Conservation (phyloP, 2,113 vertebrate genomes). For the Pelobates fuscus region DNA sequence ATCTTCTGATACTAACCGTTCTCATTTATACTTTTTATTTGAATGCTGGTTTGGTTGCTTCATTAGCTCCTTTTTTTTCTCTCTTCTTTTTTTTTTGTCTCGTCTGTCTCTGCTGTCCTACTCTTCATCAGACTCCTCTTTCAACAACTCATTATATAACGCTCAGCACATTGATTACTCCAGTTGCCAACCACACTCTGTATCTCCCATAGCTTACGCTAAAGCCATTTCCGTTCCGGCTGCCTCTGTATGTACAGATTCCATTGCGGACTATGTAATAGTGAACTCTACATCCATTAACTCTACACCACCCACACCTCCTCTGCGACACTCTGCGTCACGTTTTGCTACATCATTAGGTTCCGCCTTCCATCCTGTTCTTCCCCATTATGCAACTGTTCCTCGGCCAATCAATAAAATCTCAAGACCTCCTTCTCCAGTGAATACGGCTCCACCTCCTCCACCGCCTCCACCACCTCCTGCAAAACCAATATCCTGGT, state of each 20-base stretch:
- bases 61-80: slow-evolving; percentile 82
- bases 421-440: slow-evolving; percentile 76
- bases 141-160: slow-evolving; percentile 88
- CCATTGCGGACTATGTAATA: slow-evolving; percentile 75
- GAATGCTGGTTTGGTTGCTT: slow-evolving; percentile 88
- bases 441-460: slow-evolving; percentile 68
- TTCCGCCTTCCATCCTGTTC: slow-evolving; percentile 96
- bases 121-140: slow-evolving; percentile 80
- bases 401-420: slow-evolving; percentile 83
- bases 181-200: slow-evolving; percentile 79
- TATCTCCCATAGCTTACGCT: slow-evolving; percentile 79
- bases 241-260: slow-evolving; percentile 66
- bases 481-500: slow-evolving; percentile 83
- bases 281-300: slow-evolving; percentile 75
- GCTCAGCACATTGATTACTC: slow-evolving; percentile 83
- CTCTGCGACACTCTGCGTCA: slow-evolving; percentile 90
- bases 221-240: slow-evolving; percentile 79
- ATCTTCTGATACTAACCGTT: slow-evolving; percentile 79
- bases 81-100: slow-evolving; percentile 80
- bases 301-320: slow-evolving; percentile 88
- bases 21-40: slow-evolving; percentile 73
- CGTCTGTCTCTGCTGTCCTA: slow-evolving; percentile 68
- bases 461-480: slow-evolving; percentile 63
- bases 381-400: slow-evolving; percentile 92
- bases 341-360: slow-evolving; percentile 94